These are phyloP conservation scores for Andrena praecox DNA, from an alignment of 2,888 invertebrate species.

Conservation along the genomic window DNA sequence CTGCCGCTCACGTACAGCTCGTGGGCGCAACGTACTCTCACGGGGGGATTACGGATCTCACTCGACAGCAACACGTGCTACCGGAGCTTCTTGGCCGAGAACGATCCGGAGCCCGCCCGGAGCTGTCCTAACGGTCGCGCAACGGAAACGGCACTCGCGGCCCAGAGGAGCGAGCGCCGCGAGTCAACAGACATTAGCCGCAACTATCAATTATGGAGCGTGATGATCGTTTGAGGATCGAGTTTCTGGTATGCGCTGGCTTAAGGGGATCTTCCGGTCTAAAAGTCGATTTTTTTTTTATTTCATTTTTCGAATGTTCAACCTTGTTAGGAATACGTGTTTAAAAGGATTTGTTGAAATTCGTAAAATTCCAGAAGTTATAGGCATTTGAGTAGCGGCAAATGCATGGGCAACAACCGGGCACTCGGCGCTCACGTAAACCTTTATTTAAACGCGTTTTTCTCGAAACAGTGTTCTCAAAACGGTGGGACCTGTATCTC, in stretches of 20 bases:
- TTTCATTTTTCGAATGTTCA: no score
- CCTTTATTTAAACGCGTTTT: no score
- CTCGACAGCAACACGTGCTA: conserved; percentile 44
- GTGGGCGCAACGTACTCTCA: conserved; percentile 26
- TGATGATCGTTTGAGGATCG: conserved; percentile 4
- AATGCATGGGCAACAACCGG: no score
- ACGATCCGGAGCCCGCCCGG: conserved; percentile 7
- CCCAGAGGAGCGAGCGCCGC: neutral
- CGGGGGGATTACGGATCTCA: conserved; percentile 25
- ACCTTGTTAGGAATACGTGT: no score
- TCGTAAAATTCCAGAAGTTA: no score
- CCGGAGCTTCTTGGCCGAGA: conserved; percentile 21
- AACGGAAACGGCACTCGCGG: conserved; percentile 37
- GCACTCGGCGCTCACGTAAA: no score
- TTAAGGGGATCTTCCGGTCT: no score
- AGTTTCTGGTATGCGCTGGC: neutral
- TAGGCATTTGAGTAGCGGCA: no score
- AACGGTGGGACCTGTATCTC: no score
- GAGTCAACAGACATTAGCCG: neutral
- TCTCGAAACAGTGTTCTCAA: no score
- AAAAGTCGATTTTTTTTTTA: no score
- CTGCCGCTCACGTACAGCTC: neutral
- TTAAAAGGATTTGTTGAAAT: no score
- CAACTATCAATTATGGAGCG: neutral
- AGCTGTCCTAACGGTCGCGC: neutral